phyloP scores from a whole-genome alignment of 1,140 invertebrate genomes.

The Hetaerina americana region DNA sequence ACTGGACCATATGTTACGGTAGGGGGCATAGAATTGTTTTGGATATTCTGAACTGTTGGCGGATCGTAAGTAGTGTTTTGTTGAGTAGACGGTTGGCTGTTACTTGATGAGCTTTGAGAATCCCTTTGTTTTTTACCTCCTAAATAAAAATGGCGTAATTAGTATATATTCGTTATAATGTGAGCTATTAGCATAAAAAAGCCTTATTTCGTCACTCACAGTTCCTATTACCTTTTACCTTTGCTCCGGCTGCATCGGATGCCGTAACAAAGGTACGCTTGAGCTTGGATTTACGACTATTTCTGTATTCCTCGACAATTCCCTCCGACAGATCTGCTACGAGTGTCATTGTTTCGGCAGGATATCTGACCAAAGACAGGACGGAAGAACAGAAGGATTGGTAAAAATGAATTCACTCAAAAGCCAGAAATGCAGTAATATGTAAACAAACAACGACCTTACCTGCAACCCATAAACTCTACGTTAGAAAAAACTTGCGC shows the following conservation, averaged over 20 bases:
- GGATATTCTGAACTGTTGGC: no score
- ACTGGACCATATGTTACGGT: no score
- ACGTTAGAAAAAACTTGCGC: slow-evolving; percentile 72
- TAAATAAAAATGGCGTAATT: no score
- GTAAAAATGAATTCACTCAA: neutral
- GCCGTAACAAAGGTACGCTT: slow-evolving; percentile 65
- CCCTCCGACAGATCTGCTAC: slow-evolving; percentile 59
- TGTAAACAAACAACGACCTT: slow-evolving; percentile 18
- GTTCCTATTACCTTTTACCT: slow-evolving; percentile 47
- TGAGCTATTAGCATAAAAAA: slow-evolving; percentile 4
- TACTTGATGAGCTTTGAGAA: no score
- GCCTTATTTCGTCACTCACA: slow-evolving; percentile 35
- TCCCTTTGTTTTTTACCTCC: no score
- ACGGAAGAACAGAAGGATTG: neutral
- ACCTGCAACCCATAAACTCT: slow-evolving; percentile 72
- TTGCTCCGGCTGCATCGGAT: slow-evolving; percentile 59
- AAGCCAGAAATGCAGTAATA: neutral
- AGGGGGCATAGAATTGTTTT: no score
- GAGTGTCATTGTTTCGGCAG: slow-evolving; percentile 58
- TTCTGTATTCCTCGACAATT: slow-evolving; percentile 48
- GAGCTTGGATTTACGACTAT: slow-evolving; percentile 48
- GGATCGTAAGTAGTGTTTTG: no score
- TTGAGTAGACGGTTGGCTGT: no score
- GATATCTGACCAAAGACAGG: slow-evolving; percentile 45
- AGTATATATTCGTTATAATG: neutral